Base-by-base conservation (phyloP, 2,797 vertebrate genomes). In the Malacoctenus gilli region DNA sequence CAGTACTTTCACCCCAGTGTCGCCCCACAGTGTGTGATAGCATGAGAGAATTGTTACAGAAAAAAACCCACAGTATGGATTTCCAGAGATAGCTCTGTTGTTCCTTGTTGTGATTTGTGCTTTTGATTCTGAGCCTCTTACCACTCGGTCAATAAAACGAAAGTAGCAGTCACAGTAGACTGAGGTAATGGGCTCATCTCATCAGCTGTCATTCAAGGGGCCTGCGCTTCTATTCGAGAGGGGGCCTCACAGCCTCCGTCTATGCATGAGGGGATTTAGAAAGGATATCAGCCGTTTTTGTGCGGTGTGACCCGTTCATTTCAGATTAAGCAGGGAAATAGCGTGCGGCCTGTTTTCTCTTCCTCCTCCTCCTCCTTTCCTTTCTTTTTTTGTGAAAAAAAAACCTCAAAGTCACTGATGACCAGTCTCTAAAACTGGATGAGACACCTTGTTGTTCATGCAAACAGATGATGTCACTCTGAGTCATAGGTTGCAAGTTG, bases 91-190 rank as follows among this genome's bases (percentile, higher is more conserved):
- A 40, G 63, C 40, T 34, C 44, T 75, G 75, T 80, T 84, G 62
- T 82, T 77, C 65, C 66, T 77, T 80, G 85, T 83, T 81, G 59
- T 77, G 75, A 83, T 86, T 80, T 80, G 55, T 67, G 61, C 59
- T 81, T 75, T 79, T 73, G 54, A 76, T 72, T 55, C 63, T 46
- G 55, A 82, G 74, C 81, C 59, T 80, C 80, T 76, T 67, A 75
- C 68, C 35, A 77, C 65, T 73, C 50, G 43, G 77, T 84, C 83
- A 79, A 83, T 87, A 83, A 80, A 85, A 72, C 65, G 59, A 79
- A 84, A 79, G 72, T 52, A 77, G 80, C 70, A 37, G 71, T 82
- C 80, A 58, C 82, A 66, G 60, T 12, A 61, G 68, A 60, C 48
- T 18, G 71, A 56, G 61, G 68, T 84, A 80, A 84, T 75, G 59